Base-by-base conservation (phyloP, 2,888 invertebrate species). In the Apantesis nais region DNA sequence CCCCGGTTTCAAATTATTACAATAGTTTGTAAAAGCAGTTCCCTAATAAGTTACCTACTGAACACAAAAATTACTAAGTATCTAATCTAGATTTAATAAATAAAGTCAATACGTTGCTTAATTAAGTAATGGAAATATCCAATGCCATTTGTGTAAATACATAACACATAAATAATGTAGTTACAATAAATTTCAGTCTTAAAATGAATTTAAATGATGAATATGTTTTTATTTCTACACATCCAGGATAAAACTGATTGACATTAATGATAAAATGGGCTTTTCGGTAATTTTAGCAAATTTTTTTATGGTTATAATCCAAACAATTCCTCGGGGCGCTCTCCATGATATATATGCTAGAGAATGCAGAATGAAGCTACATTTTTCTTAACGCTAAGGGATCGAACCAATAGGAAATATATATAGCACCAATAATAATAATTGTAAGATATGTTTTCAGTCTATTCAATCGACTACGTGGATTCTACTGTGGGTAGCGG, bases 11-110 rank as follows among this genome's bases (percentile, higher is more conserved):
- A 25, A 62, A 55, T 41, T 25, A 67, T 67, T 66, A 58, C 34
- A 67, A 67, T 41, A 67, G 70, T 70, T 68, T 41, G 31, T 22
- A 31, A 52, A 52, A 66, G 48, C n/a, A 34, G 34, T 65, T 34
- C 31, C 48, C n/a, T 37, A 31, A 4, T 7, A 2, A 8, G 37
- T 29, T 58, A 58, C 29, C 8, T 29, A 55, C 14, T 14, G 14
- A 29, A 29, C 55, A 55, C 55, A 12, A 25, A 25, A 55, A 44
- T 1, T 44, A 44, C 44, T 25, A 55, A 5, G 25, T 25, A 12
- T 25, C 14, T 25, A 12, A 52, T n/a, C 4, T 55, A 55, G 25
- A 55, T 29, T 29, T 29, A 29, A 29, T 58, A 0, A 58, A 58
- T 14, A 16, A 7, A 16, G 29, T 58, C 14, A 29, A 29, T 29